Evolutionary conservation across 1,140 invertebrate genomes (phyloP), one percentile per base, ranked within the genome.

Genomic region (Tribolium madens): DNA sequence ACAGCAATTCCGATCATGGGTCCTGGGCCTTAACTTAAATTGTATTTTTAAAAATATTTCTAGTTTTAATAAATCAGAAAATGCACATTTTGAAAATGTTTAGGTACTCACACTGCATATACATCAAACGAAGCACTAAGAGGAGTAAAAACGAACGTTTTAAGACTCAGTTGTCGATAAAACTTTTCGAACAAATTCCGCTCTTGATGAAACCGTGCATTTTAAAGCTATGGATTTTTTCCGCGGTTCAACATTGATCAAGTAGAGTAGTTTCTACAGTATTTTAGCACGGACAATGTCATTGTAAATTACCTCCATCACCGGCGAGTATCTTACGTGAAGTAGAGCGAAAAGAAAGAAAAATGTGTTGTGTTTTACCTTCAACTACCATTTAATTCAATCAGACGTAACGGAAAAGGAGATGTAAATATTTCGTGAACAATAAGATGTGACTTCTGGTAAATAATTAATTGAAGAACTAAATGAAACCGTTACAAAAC

Each of bases 271-370:
- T 64, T 64, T 64, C 57, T 14, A 64, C 57, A 64, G 57, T 64
- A 26, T 64, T 64, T 64, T 64, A 64, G 57, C 57, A 64, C 57
- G 57, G 57, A 64, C 57, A 64, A 64, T 64, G 18, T 64, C 57
- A 64, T 64, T 64, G 57, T 64, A 64, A 64, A 64, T 64, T 64
- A 64, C 57, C 57, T 13, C 26, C 57, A 64, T 64, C 57, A 64
- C 57, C 18, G 26, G 21, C 31, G 57, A 21, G 57, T 64, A 26
- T 64, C 57, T 64, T 64, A 64, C 57, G 57, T 33, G 57, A n/a
- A 64, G 26, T 64, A 36, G 57, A 18, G 26, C 21, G 57, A 31
- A 64, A 31, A 64, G 26, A 9, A 13, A 64, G 57, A 64, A 64
- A 64, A 64, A 64, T 64, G 21, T 13, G 57, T 64, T 15, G 57